Conservation (phyloP, 2,888 invertebrate genomes). For the Lasioglossum morio region DNA sequence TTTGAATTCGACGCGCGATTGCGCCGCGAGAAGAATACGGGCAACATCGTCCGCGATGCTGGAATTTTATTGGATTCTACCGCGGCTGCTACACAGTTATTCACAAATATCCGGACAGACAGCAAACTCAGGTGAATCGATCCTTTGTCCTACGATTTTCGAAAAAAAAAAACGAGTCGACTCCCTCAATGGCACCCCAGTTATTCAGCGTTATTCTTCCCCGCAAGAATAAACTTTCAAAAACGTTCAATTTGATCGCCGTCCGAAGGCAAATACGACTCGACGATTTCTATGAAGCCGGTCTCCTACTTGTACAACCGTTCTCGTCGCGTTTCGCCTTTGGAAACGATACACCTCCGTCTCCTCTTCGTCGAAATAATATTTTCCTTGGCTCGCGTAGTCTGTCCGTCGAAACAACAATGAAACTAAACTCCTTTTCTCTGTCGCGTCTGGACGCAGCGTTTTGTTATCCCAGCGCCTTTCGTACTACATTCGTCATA, state of each 20-base stretch:
- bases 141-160: no score
- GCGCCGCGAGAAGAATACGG: neutral
- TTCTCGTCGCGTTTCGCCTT: conserved; percentile 17
- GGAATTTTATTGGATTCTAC: neutral
- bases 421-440: neutral
- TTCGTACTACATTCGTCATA: no score
- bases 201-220: conserved; percentile 36
- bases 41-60: neutral
- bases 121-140: neutral
- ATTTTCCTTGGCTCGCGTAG: conserved; percentile 16
- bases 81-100: neutral
- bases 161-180: no score
- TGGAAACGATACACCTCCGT: conserved; percentile 25
- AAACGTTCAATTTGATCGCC: conserved; percentile 46
- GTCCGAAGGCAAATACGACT: neutral
- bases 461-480: no score
- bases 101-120: neutral
- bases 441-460: no score
- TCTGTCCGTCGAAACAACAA: neutral
- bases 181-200: no score
- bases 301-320: neutral
- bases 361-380: conserved; percentile 29
- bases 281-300: conserved; percentile 37
- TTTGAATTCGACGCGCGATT: conserved; percentile 6
- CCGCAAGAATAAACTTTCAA: conserved; percentile 47